Percentiles rank a stretch among this genome's conserved stretches.
phyloP scores from a whole-genome alignment of 2,888 invertebrate species.

The Dascillus cervinus region DNA sequence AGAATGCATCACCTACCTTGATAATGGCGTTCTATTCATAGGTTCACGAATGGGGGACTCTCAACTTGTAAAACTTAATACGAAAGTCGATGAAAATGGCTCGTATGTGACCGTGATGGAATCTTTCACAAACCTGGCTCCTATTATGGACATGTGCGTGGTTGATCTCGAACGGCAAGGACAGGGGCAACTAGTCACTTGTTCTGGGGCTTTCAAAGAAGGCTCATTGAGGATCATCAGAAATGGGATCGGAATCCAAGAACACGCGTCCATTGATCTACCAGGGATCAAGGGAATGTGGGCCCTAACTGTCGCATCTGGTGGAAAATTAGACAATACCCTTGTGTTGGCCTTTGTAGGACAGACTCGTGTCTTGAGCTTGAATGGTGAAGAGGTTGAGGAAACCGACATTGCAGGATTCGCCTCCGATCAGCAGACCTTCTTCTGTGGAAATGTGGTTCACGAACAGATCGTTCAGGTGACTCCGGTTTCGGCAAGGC shows the following conservation, averaged over 20 bases:
- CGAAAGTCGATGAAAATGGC: slow-evolving; percentile 73
- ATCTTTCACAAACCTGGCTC: slow-evolving; percentile 93
- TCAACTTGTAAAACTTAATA: slow-evolving; percentile 83
- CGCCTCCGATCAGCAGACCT: slow-evolving; percentile 85
- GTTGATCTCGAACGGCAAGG: slow-evolving; percentile 95
- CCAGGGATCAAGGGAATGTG: slow-evolving; percentile 98
- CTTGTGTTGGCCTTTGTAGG: slow-evolving; percentile 94
- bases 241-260: slow-evolving; percentile 98
- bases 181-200: slow-evolving; percentile 96
- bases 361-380: slow-evolving; percentile 82
- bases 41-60: slow-evolving; percentile 96
- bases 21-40: slow-evolving; percentile 95
- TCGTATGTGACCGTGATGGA: slow-evolving; percentile 94
- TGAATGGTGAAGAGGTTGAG: slow-evolving; percentile 95
- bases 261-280: slow-evolving; percentile 94
- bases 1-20: slow-evolving; percentile 95
- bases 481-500: slow-evolving; percentile 63
- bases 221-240: slow-evolving; percentile 94
- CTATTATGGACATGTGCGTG: slow-evolving; percentile 96
- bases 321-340: slow-evolving; percentile 64
- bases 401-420: slow-evolving; percentile 93
- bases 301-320: slow-evolving; percentile 74
- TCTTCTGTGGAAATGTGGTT: slow-evolving; percentile 87
- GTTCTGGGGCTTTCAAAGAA: slow-evolving; percentile 95
- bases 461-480: slow-evolving; percentile 64